Evolutionary conservation across 2,888 invertebrate genomes (phyloP).

Genomic region (Syritta pipiens): DNA sequence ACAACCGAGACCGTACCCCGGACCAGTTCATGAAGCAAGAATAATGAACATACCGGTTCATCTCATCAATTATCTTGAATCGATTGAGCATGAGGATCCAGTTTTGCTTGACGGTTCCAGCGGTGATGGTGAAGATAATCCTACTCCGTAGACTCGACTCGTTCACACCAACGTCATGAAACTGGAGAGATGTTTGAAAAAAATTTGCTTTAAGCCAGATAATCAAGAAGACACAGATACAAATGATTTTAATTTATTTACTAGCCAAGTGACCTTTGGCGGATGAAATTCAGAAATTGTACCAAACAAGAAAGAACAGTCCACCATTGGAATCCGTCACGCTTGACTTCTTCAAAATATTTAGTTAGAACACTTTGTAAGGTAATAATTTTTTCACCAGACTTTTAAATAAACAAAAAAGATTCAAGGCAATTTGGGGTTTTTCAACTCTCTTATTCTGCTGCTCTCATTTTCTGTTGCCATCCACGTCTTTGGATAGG

Average conservation of each 20-base stretch:
- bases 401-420: too few relatives aligned
- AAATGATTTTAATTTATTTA: not conserved
- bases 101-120: not conserved
- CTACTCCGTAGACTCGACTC: conserved; percentile 10
- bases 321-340: not conserved
- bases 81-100: conserved; percentile 14
- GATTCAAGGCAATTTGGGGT: not conserved
- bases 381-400: too few relatives aligned
- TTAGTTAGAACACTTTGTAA: too few relatives aligned
- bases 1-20: conserved; percentile 28
- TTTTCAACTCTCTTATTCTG: not conserved
- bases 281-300: not conserved
- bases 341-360: not conserved
- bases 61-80: conserved; percentile 4
- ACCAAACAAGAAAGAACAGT: not conserved
- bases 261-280: conserved; percentile 3
- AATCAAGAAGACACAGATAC: not conserved
- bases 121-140: not conserved
- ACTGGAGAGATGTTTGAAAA: not conserved
- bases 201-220: not conserved
- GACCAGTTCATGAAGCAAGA: conserved; percentile 36
- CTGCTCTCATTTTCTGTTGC: too few relatives aligned
- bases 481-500: too few relatives aligned
- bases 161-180: not conserved
- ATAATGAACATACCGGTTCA: conserved; percentile 48